A percentile compares a stretch with the other conserved stretches of the same genome.
These are phyloP conservation scores for Leptogaster cylindrica DNA, from an alignment of 2,888 invertebrate genomes.

Conservation along the genomic window DNA sequence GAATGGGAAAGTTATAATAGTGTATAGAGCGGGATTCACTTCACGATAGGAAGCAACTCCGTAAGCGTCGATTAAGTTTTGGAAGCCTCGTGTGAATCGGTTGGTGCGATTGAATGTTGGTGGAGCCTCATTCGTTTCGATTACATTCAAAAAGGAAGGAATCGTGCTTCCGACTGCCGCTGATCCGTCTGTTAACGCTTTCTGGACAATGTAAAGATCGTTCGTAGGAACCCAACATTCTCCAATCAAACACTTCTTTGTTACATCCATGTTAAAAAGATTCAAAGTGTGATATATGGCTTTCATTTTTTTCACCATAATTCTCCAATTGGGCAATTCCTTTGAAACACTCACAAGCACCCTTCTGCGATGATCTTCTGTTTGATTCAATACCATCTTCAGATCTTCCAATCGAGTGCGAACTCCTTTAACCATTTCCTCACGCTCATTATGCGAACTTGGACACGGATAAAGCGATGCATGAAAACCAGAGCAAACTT, in stretches of 20 bases:
- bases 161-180: constrained; percentile 85
- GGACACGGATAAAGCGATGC: constrained; percentile 88
- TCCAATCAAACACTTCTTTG: constrained; percentile 87
- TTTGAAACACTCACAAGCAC: constrained; percentile 81
- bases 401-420: constrained; percentile 83
- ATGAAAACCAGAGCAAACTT: constrained; percentile 86
- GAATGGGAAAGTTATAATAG: constrained; percentile 93
- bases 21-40: constrained; percentile 88
- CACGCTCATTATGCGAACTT: constrained; percentile 75
- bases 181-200: constrained; percentile 81
- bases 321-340: constrained; percentile 80
- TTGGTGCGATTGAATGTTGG: constrained; percentile 93
- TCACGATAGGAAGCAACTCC: constrained; percentile 92
- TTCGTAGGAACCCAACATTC: constrained; percentile 85
- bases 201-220: constrained; percentile 75
- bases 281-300: constrained; percentile 94
- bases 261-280: constrained; percentile 89
- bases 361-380: constrained; percentile 82
- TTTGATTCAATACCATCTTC: constrained; percentile 77
- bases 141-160: constrained; percentile 90
- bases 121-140: constrained; percentile 79
- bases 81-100: constrained; percentile 91
- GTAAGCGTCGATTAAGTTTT: constrained; percentile 90
- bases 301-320: constrained; percentile 87
- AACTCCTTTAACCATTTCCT: constrained; percentile 83